Conservation (phyloP, 2,797 vertebrate genomes). For the Amblyraja radiata region DNA sequence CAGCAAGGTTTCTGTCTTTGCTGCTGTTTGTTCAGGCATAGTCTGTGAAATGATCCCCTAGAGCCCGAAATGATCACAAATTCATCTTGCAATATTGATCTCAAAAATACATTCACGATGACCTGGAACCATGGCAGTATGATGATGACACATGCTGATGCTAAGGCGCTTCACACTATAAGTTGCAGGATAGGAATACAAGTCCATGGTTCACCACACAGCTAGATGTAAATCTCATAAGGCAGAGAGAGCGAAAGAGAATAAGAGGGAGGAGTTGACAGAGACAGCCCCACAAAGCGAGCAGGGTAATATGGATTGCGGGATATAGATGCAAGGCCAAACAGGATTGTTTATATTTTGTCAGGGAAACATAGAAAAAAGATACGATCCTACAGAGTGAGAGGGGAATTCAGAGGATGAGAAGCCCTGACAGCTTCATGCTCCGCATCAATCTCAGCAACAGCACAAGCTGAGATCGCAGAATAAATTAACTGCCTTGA, state of each 20-base stretch:
- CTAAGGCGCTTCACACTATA: background rate
- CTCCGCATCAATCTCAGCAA: background rate
- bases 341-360: background rate
- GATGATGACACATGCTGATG: background rate
- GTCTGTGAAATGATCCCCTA: background rate
- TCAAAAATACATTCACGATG: background rate
- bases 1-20: background rate
- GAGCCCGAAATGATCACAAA: background rate
- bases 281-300: background rate
- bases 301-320: no score
- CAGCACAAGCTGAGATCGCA: background rate
- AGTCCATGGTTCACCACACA: background rate
- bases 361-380: background rate
- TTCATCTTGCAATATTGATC: conserved; percentile 1
- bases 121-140: background rate
- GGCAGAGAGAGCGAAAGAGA: background rate
- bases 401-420: background rate
- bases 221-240: background rate
- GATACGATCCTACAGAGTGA: background rate
- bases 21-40: background rate
- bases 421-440: background rate
- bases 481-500: background rate
- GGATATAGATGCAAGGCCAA: background rate
- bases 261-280: background rate
- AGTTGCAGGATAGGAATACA: background rate